A percentile compares a stretch with the other conserved stretches of the same genome.
Evolutionary conservation across 1,140 invertebrate species (phyloP).

Genomic region (Laodelphax striatellus): DNA sequence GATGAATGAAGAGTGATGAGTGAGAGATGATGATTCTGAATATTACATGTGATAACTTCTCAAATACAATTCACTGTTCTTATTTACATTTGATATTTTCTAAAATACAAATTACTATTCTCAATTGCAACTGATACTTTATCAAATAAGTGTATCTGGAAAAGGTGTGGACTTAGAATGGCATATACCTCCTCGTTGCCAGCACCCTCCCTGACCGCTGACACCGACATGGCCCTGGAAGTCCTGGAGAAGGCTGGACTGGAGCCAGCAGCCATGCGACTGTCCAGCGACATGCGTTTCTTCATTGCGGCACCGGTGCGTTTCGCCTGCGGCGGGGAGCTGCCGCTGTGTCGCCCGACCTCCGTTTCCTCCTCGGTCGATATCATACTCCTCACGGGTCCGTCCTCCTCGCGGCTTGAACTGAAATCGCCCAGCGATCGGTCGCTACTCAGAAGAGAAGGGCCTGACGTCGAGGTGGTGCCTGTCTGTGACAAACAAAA

Average conservation of each 20-base stretch:
- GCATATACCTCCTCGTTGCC: not conserved
- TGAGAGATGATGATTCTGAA: too few relatives aligned
- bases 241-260: not conserved
- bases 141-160: too few relatives aligned
- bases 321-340: not conserved
- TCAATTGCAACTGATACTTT: too few relatives aligned
- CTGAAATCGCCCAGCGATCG: constrained; percentile 2
- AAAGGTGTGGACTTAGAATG: too few relatives aligned
- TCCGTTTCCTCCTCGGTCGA: constrained; percentile 11
- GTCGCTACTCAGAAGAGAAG: not conserved
- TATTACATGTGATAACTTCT: too few relatives aligned
- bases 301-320: not conserved
- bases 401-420: not conserved
- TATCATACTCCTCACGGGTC: constrained; percentile 2
- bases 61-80: too few relatives aligned
- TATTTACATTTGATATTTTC: too few relatives aligned
- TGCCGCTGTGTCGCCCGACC: not conserved
- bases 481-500: not conserved
- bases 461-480: not conserved
- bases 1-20: too few relatives aligned
- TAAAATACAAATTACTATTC: too few relatives aligned
- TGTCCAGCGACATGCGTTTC: constrained; percentile 16
- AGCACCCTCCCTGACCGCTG: not conserved
- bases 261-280: not conserved
- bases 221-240: not conserved